These are phyloP conservation scores for Pseudomyrmex pallidus DNA, from an alignment of 1,140 invertebrate species.

Conservation along the genomic window DNA sequence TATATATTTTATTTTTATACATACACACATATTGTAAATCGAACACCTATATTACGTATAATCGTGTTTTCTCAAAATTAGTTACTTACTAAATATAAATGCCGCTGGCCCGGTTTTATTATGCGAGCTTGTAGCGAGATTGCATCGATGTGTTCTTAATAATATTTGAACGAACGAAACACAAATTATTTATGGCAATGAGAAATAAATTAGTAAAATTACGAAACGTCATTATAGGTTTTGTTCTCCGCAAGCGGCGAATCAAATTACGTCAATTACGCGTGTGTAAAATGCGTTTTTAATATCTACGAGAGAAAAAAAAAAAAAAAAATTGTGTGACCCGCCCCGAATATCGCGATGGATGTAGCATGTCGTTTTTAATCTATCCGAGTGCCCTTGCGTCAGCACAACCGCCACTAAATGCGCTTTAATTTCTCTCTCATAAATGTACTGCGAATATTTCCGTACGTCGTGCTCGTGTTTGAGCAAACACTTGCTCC, in stretches of 20 bases:
- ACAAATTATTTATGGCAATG: neutral
- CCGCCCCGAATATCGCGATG: neutral
- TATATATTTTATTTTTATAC: too few relatives aligned
- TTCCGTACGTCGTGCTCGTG: neutral
- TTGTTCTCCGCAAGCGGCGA: neutral
- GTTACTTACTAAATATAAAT: neutral
- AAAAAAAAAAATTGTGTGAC: neutral
- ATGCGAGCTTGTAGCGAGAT: neutral
- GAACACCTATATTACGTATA: too few relatives aligned
- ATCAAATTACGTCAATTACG: neutral
- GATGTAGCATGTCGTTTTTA: slow-evolving; percentile 9
- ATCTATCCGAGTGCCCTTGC: neutral
- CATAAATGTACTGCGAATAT: slow-evolving; percentile 5
- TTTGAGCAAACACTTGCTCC: neutral
- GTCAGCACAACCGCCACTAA: neutral
- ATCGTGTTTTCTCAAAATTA: neutral
- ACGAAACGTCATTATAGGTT: neutral
- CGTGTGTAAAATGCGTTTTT: neutral
- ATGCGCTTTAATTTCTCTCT: neutral
- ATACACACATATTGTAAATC: too few relatives aligned
- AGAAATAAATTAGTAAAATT: slow-evolving; percentile 36
- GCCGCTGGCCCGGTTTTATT: neutral
- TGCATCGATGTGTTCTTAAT: neutral
- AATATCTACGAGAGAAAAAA: neutral
- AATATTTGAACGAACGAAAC: neutral